Evolutionary conservation across 2,888 invertebrate species (phyloP), one percentile per base, ranked within the genome.

Genomic region (Lottia gigantea): DNA sequence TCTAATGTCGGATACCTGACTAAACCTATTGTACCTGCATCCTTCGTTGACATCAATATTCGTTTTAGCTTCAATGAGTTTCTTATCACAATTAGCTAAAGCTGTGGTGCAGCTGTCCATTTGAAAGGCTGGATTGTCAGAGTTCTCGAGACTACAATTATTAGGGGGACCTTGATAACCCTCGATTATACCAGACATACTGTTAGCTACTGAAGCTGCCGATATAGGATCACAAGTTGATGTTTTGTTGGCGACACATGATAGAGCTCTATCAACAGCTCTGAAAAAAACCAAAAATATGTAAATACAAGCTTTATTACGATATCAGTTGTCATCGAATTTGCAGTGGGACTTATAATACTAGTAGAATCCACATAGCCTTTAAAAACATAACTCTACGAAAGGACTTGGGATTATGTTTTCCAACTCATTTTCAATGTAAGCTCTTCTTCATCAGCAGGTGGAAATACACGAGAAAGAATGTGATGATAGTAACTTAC

Each of bases 81-180:
- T 55, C n/a, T 55, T n/a, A 8, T 23, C 55, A 55, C 55, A 55
- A n/a, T 55, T 6, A 16, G 55, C 55, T 8, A 55, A 23, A 19
- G 55, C 55, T 55, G 6, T 55, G 23, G 55, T 1, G n/a, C 55
- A 55, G n/a, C 23, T n/a, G n/a, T 55, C 55, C 7, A 55, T n/a
- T 16, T 16, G 19, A 55, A 55, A 55, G n/a, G 55, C n/a, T 55
- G 55, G 55, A 16, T 55, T 55, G n/a, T 55, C 23, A 1, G 55
- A 55, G n/a, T 55, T 55, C 23, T 55, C 55, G 7, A 55, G 23
- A 19, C 11, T 55, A 3, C 55, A 55, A 23, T 55, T 55, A 55
- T 55, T 55, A 55, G 55, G 55, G 1, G 55, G 55, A 55, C 55
- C 55, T n/a, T 55, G 55, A 23, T 55, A 55, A 55, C 55, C 55